phyloP scores from a whole-genome alignment of 2,113 vertebrate genomes.

The Syngnathus scovelli region DNA sequence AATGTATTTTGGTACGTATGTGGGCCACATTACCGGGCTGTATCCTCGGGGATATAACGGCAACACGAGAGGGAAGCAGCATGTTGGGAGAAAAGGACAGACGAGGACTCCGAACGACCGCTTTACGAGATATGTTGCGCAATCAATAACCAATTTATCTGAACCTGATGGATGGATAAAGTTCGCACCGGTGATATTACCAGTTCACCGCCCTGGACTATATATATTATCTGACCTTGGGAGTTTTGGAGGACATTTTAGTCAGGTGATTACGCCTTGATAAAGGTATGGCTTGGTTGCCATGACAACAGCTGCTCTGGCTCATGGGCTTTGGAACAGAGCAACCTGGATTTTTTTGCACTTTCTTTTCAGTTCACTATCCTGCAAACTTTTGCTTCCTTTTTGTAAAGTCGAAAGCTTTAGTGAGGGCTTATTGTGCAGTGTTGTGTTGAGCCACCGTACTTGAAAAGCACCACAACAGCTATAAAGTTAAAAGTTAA shows the following conservation, averaged over 20 bases:
- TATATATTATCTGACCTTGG: constrained; percentile 29
- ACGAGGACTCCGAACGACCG: neutral
- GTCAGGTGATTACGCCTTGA: neutral
- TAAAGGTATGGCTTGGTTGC: constrained; percentile 40
- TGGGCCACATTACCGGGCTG: constrained; percentile 64
- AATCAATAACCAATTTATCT: constrained; percentile 64
- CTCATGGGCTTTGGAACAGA: constrained; percentile 46
- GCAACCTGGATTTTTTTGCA: constrained; percentile 33
- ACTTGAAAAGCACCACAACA: neutral
- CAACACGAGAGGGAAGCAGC: constrained; percentile 18
- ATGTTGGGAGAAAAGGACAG: neutral
- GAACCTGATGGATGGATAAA: constrained; percentile 49
- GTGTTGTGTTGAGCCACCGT: neutral
- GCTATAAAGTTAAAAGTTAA: neutral
- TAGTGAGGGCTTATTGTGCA: neutral
- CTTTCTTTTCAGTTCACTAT: neutral
- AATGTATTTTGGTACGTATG: constrained; percentile 49
- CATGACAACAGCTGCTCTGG: constrained; percentile 59
- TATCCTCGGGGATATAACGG: constrained; percentile 53
- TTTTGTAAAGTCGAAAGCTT: neutral
- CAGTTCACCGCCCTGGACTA: constrained; percentile 8
- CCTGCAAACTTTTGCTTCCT: neutral
- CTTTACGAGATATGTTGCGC: constrained; percentile 45
- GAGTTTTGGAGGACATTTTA: constrained; percentile 10
- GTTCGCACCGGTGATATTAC: constrained; percentile 16